Base-by-base conservation (phyloP, 2,113 vertebrate genomes). In the Laticauda laticaudata region DNA sequence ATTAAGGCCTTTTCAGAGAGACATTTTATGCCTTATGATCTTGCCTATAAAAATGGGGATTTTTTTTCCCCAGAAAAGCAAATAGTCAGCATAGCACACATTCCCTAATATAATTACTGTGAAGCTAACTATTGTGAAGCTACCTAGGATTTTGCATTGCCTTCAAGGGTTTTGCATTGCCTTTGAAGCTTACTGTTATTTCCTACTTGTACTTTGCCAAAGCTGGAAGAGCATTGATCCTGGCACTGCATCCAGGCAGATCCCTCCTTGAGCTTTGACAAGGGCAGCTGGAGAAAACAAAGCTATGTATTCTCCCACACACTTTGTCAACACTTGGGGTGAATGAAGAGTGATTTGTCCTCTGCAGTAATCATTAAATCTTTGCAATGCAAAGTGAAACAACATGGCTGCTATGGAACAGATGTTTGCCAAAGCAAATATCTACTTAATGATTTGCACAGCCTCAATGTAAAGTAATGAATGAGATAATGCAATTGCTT, bases 401-500 rank as follows among this genome's bases (percentile, higher is more conserved):
- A 81, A 81, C 34, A 43, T 43, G 34, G 34, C 34, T 81, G 75
- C 8, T 81, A 43, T 81, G 34, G 15, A 81, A 81, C 75, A 43
- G 6, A 81, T 81, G 18, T 39, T 81, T 7, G 18, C 34, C 75
- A 81, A 81, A 81, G 75, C 34, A 81, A 43, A 81, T 43, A 43
- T 1, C 20, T 81, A 9, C 39, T 23, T 18, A 81, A 0, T 81
- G 75, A 81, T 81, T 81, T 81, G 34, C 75, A 43, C 75, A 81
- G 75, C 75, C 20, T 81, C 15, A 39, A 23, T 54, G 24, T 34
- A 92, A 92, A 64, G 29, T 23, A 85, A 26, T n/a, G 18, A 23
- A 51, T 24, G 23, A 53, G 23, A 69, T 45, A 81, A 89, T 75
- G 6, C 24, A 75, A 90, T 93, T 92, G 95, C 92, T 61, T 59